These are phyloP conservation scores for Macropis europaea DNA, from an alignment of 2,888 invertebrate genomes.

Conservation along the genomic window DNA sequence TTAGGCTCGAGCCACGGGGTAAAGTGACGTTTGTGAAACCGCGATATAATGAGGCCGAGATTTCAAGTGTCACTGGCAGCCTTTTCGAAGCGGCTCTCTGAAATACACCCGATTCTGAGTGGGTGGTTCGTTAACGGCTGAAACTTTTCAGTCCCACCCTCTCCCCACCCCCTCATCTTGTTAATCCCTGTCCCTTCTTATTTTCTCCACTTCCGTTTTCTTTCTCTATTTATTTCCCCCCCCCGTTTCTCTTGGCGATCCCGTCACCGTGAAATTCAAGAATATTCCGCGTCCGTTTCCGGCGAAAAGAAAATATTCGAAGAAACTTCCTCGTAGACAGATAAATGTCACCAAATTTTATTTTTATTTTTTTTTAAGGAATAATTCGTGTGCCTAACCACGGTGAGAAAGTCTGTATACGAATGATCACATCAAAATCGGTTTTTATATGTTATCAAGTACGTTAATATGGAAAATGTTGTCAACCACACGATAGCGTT, in stretches of 20 bases:
- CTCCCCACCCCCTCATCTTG: background rate
- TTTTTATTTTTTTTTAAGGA: too few relatives aligned
- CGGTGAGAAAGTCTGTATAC: too few relatives aligned
- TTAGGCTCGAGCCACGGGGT: conserved; percentile 26
- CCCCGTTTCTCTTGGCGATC: background rate
- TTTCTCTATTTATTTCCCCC: background rate
- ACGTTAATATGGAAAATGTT: too few relatives aligned
- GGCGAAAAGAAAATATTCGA: background rate
- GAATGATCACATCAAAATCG: too few relatives aligned
- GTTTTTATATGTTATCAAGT: too few relatives aligned
- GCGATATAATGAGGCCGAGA: conserved; percentile 53
- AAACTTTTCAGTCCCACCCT: conserved; percentile 23
- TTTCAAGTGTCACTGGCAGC: conserved; percentile 56
- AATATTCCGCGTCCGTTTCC: too few relatives aligned
- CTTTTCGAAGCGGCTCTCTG: conserved; percentile 43
- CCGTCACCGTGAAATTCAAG: too few relatives aligned
- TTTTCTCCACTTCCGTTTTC: background rate
- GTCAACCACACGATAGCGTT: too few relatives aligned
- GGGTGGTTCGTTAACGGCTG: conserved; percentile 50
- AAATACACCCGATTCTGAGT: conserved; percentile 46
- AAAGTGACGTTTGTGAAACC: conserved; percentile 49
- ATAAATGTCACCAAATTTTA: background rate
- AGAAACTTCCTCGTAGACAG: background rate
- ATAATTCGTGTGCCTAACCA: too few relatives aligned
- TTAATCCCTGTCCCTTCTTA: background rate